These are phyloP conservation scores for Drosophila aldrichi DNA, from an alignment of 2,888 invertebrate species.

Conservation along the genomic window DNA sequence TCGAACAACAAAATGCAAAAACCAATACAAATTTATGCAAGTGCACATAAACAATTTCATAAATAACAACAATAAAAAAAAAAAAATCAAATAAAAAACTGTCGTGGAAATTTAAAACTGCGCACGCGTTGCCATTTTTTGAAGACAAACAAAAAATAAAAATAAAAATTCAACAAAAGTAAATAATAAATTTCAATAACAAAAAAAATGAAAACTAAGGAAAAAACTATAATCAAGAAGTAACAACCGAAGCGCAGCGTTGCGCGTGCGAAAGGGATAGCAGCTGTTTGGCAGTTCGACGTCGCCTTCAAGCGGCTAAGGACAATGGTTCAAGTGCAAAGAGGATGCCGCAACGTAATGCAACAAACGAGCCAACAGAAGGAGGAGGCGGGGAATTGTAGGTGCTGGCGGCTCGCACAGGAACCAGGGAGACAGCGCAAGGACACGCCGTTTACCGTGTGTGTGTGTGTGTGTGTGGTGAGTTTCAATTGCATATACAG, in stretches of 20 bases:
- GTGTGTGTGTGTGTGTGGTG: conserved; percentile 54
- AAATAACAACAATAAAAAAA: conserved; percentile 28
- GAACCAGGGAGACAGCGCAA: conserved; percentile 43
- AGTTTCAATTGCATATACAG: conserved; percentile 56
- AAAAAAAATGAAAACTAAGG: conserved; percentile 6
- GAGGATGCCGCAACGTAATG: conserved; percentile 72
- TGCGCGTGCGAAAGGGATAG: conserved; percentile 69
- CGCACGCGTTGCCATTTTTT: conserved; percentile 64
- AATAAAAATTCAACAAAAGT: conserved; percentile 19
- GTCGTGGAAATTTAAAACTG: conserved; percentile 38
- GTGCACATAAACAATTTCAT: conserved; percentile 19
- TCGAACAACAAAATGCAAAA: conserved; percentile 26
- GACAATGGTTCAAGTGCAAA: conserved; percentile 84
- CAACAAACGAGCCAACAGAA: conserved; percentile 38
- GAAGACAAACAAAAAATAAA: background rate
- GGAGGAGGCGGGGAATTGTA: background rate
- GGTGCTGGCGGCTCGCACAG: conserved; percentile 22
- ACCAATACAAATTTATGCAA: conserved; percentile 8
- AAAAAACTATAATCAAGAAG: conserved; percentile 40
- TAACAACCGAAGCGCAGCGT: conserved; percentile 39
- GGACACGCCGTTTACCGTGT: conserved; percentile 40
- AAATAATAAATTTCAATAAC: background rate
- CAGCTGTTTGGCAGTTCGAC: conserved; percentile 44
- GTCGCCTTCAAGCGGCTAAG: conserved; percentile 60
- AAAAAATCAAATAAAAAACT: conserved; percentile 6